Base-by-base conservation (phyloP, 2,888 invertebrate species). In the Zygothrica quintamaculata region DNA sequence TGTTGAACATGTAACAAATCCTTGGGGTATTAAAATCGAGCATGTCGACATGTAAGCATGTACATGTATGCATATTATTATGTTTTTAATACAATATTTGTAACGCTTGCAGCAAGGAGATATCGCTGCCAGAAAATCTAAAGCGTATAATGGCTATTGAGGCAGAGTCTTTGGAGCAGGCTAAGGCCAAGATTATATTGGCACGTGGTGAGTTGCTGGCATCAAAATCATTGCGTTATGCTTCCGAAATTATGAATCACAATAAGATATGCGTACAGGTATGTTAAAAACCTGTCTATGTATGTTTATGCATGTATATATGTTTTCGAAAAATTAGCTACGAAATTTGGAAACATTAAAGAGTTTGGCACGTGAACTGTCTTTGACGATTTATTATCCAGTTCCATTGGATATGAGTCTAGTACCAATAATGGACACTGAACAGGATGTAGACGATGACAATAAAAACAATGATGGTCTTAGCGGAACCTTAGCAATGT, bases 21-120 rank as follows among this genome's bases (percentile, higher is more conserved):
- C 95, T 0, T 97, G 97, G 97, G 97, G 97, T 8, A 96, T 97
- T 29, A 96, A 96, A 91, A 96, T 97, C 11, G 97, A 98, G 90
- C 92, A 97, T 70, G 97, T 98, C 12, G 97, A 97, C 93, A 96
- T 98, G 96, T 96, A 52, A 67, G 31, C 0, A 8, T 8, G 18
- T 1, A 6, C 13, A 4, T 4, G n/a, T 22, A 6, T 12, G 15
- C 9, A 7, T 1, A 8, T 0, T 2, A 0, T 9, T 1, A 1
- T 25, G 8, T 4, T 55, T 0, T 18, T 86, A 22, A n/a, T n/a
- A n/a, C n/a, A n/a, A n/a, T n/a, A n/a, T n/a, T n/a, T n/a, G n/a
- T n/a, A n/a, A n/a, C n/a, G n/a, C n/a, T n/a, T n/a, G n/a, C n/a
- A n/a, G 86, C 4, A 84, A 84, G 56, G 81, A 86, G 26, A 81